Conservation (phyloP, 1,140 invertebrate genomes). For the Drosophila willistoni region DNA sequence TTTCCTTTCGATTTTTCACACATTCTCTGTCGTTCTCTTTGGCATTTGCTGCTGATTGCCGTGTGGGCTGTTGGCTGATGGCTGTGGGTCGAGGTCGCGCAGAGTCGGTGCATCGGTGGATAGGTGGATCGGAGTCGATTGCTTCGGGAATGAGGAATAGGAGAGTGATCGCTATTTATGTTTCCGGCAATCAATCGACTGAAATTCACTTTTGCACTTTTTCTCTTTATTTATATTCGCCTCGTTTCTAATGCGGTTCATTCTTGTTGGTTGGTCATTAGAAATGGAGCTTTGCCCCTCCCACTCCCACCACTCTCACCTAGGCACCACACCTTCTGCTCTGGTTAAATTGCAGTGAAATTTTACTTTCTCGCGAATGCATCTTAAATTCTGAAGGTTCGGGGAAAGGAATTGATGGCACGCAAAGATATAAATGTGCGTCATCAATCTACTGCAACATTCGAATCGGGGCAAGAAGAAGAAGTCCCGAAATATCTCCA, state of each 20-base stretch:
- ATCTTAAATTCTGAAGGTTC: slow-evolving; percentile 24
- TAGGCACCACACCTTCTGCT: neutral
- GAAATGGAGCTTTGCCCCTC: slow-evolving; percentile 42
- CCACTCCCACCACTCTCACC: neutral
- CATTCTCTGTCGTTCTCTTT: slow-evolving; percentile 49
- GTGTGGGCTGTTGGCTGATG: slow-evolving; percentile 35
- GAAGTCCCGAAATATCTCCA: slow-evolving; percentile 29
- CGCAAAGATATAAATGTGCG: slow-evolving; percentile 40
- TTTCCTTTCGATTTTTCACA: slow-evolving; percentile 78
- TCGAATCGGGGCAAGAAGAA: neutral
- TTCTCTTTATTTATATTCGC: slow-evolving; percentile 9
- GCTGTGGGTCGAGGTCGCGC: slow-evolving; percentile 44
- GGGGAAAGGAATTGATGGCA: slow-evolving; percentile 50
- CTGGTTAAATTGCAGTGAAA: neutral
- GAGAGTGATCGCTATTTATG: slow-evolving; percentile 62
- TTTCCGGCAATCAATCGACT: slow-evolving; percentile 73
- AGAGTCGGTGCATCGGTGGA: neutral
- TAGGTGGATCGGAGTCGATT: slow-evolving; percentile 27
- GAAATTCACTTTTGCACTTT: slow-evolving; percentile 45
- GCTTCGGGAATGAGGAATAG: slow-evolving; percentile 25
- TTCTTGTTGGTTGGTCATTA: slow-evolving; percentile 42
- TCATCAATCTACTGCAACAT: slow-evolving; percentile 32
- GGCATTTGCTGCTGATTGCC: slow-evolving; percentile 45
- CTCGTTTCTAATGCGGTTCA: slow-evolving; percentile 1
- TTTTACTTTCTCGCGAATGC: slow-evolving; percentile 63